Evolutionary conservation across 2,888 invertebrate species (phyloP).

Genomic region (Tiliacea aurago): DNA sequence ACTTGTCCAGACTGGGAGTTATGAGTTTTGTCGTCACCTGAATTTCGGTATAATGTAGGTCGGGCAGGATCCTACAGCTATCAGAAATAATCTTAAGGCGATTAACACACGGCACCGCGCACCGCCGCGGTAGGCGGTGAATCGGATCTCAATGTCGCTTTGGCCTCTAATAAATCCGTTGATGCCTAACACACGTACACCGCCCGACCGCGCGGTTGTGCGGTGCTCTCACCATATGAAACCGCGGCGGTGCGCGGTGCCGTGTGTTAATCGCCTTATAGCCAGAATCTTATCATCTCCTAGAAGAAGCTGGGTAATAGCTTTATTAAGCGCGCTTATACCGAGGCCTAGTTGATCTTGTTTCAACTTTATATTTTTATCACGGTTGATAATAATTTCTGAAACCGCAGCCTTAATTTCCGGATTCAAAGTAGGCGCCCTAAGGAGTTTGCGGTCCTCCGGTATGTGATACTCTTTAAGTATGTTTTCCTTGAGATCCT

Average conservation of each 20-base stretch:
- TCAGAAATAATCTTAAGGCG: background rate
- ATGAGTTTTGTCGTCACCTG: background rate
- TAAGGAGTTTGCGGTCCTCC: background rate
- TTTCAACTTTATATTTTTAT: background rate
- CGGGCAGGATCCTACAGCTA: background rate
- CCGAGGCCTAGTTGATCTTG: background rate
- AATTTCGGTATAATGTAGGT: background rate
- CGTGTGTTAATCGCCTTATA: too few relatives aligned
- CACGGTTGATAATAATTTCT: background rate
- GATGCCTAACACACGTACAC: too few relatives aligned
- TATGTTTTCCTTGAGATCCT: background rate
- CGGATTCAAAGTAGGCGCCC: conserved; percentile 1
- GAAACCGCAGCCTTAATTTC: background rate
- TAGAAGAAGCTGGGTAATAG: background rate
- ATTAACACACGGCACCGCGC: too few relatives aligned
- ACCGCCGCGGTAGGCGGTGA: too few relatives aligned
- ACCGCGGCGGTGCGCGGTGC: too few relatives aligned
- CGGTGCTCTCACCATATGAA: too few relatives aligned
- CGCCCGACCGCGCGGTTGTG: too few relatives aligned
- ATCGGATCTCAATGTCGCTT: too few relatives aligned
- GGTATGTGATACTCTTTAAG: conserved; percentile 9
- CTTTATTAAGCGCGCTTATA: background rate
- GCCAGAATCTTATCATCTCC: background rate
- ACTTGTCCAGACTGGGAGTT: conserved; percentile 6
- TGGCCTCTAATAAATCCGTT: too few relatives aligned